Percentiles rank a stretch among this genome's conserved stretches.
These are phyloP conservation scores for Centropus bengalensis DNA, from an alignment of 2,113 vertebrate genomes.

Conservation along the genomic window DNA sequence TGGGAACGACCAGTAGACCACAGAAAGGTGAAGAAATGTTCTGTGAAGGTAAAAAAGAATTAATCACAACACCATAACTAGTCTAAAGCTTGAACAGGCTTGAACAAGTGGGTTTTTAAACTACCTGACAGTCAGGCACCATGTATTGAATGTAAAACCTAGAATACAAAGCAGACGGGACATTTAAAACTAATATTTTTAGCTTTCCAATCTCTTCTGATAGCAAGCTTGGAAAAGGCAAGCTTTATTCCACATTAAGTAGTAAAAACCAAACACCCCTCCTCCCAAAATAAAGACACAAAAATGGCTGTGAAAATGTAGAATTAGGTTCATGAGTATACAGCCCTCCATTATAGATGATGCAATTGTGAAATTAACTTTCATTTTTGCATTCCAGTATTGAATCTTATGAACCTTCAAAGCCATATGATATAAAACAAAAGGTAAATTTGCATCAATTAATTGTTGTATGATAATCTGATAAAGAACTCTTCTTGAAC, in stretches of 20 bases:
- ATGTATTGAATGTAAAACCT: conserved; percentile 29
- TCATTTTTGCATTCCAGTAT: conserved; percentile 1
- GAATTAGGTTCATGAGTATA: background rate
- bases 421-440: conserved; percentile 32
- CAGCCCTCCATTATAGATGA: background rate
- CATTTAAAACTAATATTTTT: conserved; percentile 49
- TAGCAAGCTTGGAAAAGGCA: background rate
- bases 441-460: conserved; percentile 53
- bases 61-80: background rate
- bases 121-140: background rate
- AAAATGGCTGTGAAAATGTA: background rate
- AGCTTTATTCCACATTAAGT: conserved; percentile 16
- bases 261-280: background rate
- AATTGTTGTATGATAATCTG: conserved; percentile 52
- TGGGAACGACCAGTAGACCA: background rate
- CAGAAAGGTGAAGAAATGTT: background rate
- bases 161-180: conserved; percentile 61
- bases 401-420: conserved; percentile 27
- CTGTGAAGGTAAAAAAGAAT: background rate
- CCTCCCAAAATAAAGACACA: background rate
- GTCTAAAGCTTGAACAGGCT: background rate
- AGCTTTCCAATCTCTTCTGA: background rate
- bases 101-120: background rate
- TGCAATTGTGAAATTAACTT: conserved; percentile 10
- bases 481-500: conserved; percentile 63